Evolutionary conservation across 2,113 vertebrate genomes (phyloP), one percentile per base, ranked within the genome.

Genomic region (Oxyruncus cristatus): DNA sequence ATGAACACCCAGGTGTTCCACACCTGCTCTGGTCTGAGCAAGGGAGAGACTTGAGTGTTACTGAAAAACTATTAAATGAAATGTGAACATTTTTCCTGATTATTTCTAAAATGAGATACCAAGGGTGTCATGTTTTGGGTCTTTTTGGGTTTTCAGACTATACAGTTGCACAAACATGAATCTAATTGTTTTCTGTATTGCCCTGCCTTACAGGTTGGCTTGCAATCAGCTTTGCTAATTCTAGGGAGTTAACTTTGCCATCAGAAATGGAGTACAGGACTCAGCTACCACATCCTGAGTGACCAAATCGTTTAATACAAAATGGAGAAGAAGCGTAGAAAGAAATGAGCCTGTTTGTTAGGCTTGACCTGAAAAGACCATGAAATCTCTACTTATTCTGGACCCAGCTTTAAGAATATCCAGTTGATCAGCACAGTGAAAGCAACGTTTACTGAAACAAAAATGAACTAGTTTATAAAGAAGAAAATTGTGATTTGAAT

Each of bases 301-400:
- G 98, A 98, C 89, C 1, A n/a, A 85, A 97, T 94, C 94, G 73
- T 85, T 71, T 59, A 14, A 65, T 76, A 91, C 98, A 98, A 98
- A 96, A 99, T 99, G 99, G 99, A 99, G 99, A 99, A 99, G 96
- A 99, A 99, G 98, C 99, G 99, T 88, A 98, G 99, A 99, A 99
- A 99, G 99, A 99, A 99, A 99, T 99, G 97, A 98, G 97, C 97
- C 98, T 97, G 79, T 72, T 87, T 65, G 49, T 96, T 97, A 96
- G 98, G 98, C 98, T 96, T 97, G 91, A 88, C 94, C 81, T 95
- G 95, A 85, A 97, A 98, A 92, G 95, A 97, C 98, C 96, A 98
- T 98, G 98, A 97, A 97, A 96, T 96, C 81, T 98, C 89, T 97
- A 80, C 93, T 94, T 96, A 62, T 35, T 26, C 97, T 95, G 97